A percentile compares a stretch with the other conserved stretches of the same genome.
Conservation (phyloP, 2,888 invertebrate genomes). For the Drosophila borealis region DNA sequence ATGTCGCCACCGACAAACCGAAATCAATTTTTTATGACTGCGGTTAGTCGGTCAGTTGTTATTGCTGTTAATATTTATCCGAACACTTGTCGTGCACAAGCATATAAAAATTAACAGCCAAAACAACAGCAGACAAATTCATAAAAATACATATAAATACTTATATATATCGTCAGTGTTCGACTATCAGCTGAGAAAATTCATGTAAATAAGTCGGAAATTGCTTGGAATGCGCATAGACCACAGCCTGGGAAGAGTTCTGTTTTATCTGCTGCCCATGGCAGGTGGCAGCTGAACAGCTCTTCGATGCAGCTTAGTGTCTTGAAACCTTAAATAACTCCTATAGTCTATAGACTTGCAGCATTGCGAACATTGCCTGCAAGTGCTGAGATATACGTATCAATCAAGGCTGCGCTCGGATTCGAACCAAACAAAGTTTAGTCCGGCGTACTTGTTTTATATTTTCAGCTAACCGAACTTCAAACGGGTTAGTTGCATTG, state of each 20-base stretch:
- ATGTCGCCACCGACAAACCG: slow-evolving; percentile 39
- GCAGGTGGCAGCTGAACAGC: too few species aligned
- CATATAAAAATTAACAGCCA: slow-evolving; percentile 4
- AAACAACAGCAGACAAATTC: slow-evolving; percentile 7
- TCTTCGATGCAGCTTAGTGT: too few species aligned
- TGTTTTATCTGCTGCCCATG: background rate
- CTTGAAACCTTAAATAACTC: too few species aligned
- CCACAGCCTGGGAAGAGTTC: background rate
- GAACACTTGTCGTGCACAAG: slow-evolving; percentile 53
- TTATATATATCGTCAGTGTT: background rate
- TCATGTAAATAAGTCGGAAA: slow-evolving; percentile 14
- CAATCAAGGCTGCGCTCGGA: too few species aligned
- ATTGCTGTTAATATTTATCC: slow-evolving; percentile 58
- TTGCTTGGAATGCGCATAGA: background rate
- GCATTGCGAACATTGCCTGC: too few species aligned
- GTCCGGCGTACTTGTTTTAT: too few species aligned
- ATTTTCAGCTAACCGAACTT: too few species aligned
- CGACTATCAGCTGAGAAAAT: slow-evolving; percentile 32
- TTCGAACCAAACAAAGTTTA: too few species aligned
- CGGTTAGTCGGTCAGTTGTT: slow-evolving; percentile 58
- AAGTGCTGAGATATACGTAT: too few species aligned
- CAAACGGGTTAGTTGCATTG: too few species aligned
- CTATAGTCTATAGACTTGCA: too few species aligned
- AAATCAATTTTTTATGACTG: slow-evolving; percentile 59
- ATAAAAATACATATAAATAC: background rate